Base-by-base conservation (phyloP, 2,888 invertebrate species). In the Chrysotoxum bicinctum region DNA sequence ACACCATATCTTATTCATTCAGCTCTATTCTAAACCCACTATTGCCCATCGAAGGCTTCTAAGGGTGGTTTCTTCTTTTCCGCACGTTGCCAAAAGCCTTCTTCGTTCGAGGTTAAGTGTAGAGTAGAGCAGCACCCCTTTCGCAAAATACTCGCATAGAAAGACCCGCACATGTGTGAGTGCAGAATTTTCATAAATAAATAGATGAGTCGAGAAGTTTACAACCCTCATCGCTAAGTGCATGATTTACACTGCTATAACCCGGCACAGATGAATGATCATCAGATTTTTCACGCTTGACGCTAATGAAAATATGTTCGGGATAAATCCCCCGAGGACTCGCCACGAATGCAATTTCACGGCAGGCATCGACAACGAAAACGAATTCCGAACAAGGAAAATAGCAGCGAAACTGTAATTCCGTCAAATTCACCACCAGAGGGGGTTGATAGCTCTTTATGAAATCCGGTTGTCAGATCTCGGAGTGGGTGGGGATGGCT, bases 281-380 rank as follows among this genome's bases (percentile, higher is more conserved):
- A 82, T 78, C 82, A 70, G 82, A 86, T 86, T 86, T 86, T 86
- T 86, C 86, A 86, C 86, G 86, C 86, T 86, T 82, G 86, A 86
- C 78, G 82, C 78, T 82, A 86, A 86, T 86, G 86, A 86, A 86
- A 86, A 86, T 86, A 86, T 86, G 86, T 78, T 82, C 66, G 43
- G 30, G 40, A 78, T 82, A 78, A 85, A 77, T 74, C 77, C 84
- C 86, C 58, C 64, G 70, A 78, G 86, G 82, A 66, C 69, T 75
- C 60, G 43, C 43, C 54, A 45, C 62, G 72, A 80, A 70, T 85
- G 73, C 73, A 85, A 85, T 85, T 85, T 81, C 73, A 85, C 73
- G 81, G 77, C 81, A 62, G 73, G 76, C 80, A 77, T 77, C 76
- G 52, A 48, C 66, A 66, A 32, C 35, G 66, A 50, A 21, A 66